phyloP scores from a whole-genome alignment of 2,888 invertebrate genomes.

The Drosophila infuscata region DNA sequence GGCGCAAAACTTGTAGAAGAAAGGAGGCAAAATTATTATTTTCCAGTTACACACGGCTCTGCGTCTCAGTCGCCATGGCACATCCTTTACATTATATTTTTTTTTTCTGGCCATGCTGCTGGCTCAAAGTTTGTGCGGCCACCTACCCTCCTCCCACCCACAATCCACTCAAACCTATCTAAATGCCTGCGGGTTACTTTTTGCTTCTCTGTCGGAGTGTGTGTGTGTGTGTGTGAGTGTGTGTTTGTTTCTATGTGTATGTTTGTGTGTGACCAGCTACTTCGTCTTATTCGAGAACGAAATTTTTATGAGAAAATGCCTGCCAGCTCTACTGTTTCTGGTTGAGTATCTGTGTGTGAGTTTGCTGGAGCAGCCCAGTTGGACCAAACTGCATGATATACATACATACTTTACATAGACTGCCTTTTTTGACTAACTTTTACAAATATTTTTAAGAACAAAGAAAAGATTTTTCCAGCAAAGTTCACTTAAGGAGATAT shows the following conservation, averaged over 20 bases:
- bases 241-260: constrained; percentile 23
- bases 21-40: constrained; percentile 81
- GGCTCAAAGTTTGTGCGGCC: constrained; percentile 71
- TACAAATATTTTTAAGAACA: background rate
- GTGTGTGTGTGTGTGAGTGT: constrained; percentile 21
- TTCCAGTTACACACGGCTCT: constrained; percentile 83
- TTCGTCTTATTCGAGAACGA: constrained; percentile 79
- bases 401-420: background rate
- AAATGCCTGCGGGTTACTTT: constrained; percentile 78
- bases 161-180: constrained; percentile 29
- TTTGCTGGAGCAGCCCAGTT: constrained; percentile 40
- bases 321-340: constrained; percentile 52
- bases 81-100: constrained; percentile 77
- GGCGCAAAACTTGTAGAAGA: constrained; percentile 35
- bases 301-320: constrained; percentile 82
- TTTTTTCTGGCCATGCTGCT: constrained; percentile 66
- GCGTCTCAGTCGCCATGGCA: constrained; percentile 71
- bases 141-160: constrained; percentile 29
- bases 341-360: constrained; percentile 47
- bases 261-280: constrained; percentile 64
- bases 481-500: background rate
- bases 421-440: background rate
- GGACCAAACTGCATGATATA: constrained; percentile 37
- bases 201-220: constrained; percentile 46
- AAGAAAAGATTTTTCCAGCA: background rate